A percentile compares a stretch with the other conserved stretches of the same genome.
These are phyloP conservation scores for Hirtodrosophila duncani DNA, from an alignment of 2,888 invertebrate genomes.

Conservation along the genomic window DNA sequence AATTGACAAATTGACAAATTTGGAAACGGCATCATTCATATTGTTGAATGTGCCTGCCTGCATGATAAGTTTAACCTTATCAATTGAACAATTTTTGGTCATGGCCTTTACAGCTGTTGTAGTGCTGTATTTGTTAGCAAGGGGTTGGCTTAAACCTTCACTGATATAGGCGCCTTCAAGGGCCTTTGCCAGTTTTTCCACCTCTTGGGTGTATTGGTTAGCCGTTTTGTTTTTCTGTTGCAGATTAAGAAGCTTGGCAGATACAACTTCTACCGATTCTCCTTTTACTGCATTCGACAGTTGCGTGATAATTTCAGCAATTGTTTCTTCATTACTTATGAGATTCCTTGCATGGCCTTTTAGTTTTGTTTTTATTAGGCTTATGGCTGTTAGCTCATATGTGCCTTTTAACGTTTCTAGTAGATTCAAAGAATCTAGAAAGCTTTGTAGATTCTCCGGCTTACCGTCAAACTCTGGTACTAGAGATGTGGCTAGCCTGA, in stretches of 20 bases:
- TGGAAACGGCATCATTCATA: no score
- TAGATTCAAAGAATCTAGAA: no score
- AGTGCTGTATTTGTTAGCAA: neutral
- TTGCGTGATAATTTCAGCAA: neutral
- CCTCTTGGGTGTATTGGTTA: constrained; percentile 5
- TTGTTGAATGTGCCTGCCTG: no score
- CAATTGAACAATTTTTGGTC: constrained; percentile 12
- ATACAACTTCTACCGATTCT: neutral
- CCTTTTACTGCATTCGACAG: neutral
- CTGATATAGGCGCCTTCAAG: constrained; percentile 6
- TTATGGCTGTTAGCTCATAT: no score
- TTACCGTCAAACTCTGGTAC: constrained; percentile 3
- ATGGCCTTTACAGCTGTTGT: constrained; percentile 11
- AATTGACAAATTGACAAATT: no score
- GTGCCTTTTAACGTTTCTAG: no score
- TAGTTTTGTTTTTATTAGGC: no score
- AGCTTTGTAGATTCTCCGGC: neutral
- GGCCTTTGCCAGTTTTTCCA: constrained; percentile 6
- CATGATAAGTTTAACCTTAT: no score
- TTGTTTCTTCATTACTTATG: neutral
- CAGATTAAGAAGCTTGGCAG: constrained; percentile 1
- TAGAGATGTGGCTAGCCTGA: no score
- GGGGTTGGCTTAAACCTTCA: neutral
- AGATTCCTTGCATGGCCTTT: no score
- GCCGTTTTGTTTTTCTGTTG: constrained; percentile 3